A percentile compares a stretch with the other conserved stretches of the same genome.
phyloP scores from a whole-genome alignment of 2,113 vertebrate species.

The Cephalopterus ornatus region DNA sequence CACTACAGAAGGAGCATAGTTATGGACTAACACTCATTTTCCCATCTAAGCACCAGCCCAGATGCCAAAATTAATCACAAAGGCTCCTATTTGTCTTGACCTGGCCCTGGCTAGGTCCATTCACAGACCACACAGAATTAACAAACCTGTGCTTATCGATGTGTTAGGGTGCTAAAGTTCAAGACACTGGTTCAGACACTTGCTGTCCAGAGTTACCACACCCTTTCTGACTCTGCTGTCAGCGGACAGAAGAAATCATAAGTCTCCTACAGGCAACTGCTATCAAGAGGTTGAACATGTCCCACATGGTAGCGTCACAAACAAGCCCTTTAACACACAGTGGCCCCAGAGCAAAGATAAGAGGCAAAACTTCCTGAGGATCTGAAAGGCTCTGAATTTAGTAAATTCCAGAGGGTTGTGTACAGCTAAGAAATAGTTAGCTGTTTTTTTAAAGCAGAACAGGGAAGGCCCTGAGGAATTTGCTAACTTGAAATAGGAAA shows the following conservation, averaged over 20 bases:
- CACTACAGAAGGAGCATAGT: background rate
- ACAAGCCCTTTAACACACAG: accelerated
- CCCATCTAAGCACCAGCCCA: background rate
- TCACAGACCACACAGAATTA: background rate
- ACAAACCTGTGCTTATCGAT: background rate
- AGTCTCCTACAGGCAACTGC: background rate
- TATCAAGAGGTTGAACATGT: background rate
- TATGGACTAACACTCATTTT: background rate
- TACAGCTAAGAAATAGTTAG: background rate
- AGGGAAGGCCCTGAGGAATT: slow-evolving; percentile 25
- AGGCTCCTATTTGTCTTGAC: background rate
- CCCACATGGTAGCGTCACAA: background rate
- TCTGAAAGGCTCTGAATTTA: background rate
- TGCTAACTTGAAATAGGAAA: slow-evolving; percentile 11
- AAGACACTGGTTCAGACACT: background rate
- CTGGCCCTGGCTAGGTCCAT: background rate
- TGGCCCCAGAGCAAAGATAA: background rate
- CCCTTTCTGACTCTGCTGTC: background rate
- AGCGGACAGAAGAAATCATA: background rate
- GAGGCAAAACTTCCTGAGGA: background rate
- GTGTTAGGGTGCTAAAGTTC: background rate
- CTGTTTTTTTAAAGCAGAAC: background rate
- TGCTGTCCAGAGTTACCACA: background rate
- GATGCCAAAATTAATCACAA: background rate
- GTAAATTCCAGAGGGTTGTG: background rate